These are phyloP conservation scores for Hydrophis major DNA, from an alignment of 2,797 vertebrate species.

Conservation along the genomic window DNA sequence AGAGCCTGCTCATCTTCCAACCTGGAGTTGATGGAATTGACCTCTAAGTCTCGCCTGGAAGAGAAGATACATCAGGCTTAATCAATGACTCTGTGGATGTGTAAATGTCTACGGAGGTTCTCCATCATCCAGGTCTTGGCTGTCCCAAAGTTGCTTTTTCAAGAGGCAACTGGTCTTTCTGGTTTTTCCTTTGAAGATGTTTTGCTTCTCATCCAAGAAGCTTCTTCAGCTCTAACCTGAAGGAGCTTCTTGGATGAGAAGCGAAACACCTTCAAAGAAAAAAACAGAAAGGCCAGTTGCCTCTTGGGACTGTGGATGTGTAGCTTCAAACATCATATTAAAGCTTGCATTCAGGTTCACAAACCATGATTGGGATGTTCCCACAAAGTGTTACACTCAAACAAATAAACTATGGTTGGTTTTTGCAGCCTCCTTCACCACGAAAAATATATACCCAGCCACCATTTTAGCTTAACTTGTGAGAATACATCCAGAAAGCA, in stretches of 20 bases:
- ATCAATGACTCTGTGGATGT: background rate
- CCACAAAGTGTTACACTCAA: background rate
- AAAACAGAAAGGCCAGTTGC: too few relatives aligned
- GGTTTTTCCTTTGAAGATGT: too few relatives aligned
- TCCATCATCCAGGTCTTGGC: too few relatives aligned
- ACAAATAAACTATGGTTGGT: background rate
- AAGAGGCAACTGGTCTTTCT: too few relatives aligned
- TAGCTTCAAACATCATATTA: background rate
- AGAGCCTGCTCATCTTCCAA: conserved; percentile 76
- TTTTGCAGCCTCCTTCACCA: background rate
- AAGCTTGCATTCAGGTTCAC: background rate
- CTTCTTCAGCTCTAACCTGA: too few relatives aligned
- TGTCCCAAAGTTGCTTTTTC: too few relatives aligned
- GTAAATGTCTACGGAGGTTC: too few relatives aligned
- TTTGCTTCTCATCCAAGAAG: too few relatives aligned
- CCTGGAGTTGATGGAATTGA: conserved; percentile 76
- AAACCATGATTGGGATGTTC: background rate
- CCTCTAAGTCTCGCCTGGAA: conserved; percentile 75
- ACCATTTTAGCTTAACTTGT: background rate
- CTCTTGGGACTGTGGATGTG: background rate
- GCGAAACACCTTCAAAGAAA: too few relatives aligned
- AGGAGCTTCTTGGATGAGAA: too few relatives aligned
- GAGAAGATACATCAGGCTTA: background rate
- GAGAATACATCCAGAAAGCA: background rate
- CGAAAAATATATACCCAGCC: background rate